Base-by-base conservation (phyloP, 2,888 invertebrate genomes). In the Acronicta alni region DNA sequence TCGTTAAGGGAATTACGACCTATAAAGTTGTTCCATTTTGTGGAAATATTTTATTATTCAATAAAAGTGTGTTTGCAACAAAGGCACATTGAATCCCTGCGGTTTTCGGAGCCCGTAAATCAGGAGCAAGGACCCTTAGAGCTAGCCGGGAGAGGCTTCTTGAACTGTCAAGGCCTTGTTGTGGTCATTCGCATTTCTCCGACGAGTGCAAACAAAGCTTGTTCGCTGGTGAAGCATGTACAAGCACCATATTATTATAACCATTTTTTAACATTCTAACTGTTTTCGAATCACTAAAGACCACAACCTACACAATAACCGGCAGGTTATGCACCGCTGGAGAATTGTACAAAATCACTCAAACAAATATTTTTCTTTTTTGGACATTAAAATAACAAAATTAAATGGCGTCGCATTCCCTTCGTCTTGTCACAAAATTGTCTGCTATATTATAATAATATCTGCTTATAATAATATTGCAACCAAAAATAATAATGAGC, bases 31-130 rank as follows among this genome's bases (percentile, higher is more conserved):
- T 89, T 88, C 83, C 91, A 92, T 92, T 91, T 92, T 89, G 89
- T 84, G 85, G 84, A 89, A 90, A 90, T 88, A 85, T 91, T 93
- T 93, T 93, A 94, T 93, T 92, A 89, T 93, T 90, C 92, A 93
- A 93, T 93, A 94, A 94, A 93, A 90, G 80, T 79, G 82, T 84
- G 83, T 86, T 79, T 81, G 82, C 87, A 91, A 93, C 93, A 94
- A 93, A 93, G 92, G 92, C 89, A 89, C 90, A 91, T 93, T 90
- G 91, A 86, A 84, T 89, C 87, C 85, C 86, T 93, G 93, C 84
- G 93, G 94, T 92, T 93, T 91, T 90, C 79, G 89, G 89, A 80
- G 87, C 84, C 87, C 82, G 85, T 93, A 93, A 94, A 92, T 93
- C 92, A 93, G 90, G 91, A 86, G 91, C 90, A 91, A 92, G 85